phyloP scores from a whole-genome alignment of 2,888 invertebrate genomes.

The Phlogophora meticulosa region DNA sequence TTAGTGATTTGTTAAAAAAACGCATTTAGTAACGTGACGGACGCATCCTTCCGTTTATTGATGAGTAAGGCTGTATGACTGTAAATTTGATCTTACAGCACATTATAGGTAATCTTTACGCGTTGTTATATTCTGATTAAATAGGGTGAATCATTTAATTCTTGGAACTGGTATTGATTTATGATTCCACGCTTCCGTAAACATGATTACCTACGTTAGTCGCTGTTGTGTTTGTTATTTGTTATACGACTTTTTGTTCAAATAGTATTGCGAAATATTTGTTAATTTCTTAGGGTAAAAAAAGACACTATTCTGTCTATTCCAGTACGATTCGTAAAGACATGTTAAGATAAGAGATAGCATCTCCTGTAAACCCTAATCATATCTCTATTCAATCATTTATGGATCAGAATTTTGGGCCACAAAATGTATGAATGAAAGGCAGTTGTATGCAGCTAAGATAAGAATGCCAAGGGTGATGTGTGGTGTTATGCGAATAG shows the following conservation, averaged over 20 bases:
- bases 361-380: too few species aligned
- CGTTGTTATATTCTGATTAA: background rate
- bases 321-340: background rate
- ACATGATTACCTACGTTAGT: conserved; percentile 19
- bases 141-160: conserved; percentile 18
- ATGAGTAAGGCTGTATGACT: conserved; percentile 63
- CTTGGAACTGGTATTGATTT: conserved; percentile 21
- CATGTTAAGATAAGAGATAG: too few species aligned
- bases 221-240: background rate
- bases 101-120: background rate
- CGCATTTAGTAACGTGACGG: conserved; percentile 58
- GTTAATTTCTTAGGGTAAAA: conserved; percentile 9
- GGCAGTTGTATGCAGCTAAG: too few species aligned
- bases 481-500: too few species aligned
- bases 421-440: too few species aligned
- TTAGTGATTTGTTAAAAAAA: conserved; percentile 64
- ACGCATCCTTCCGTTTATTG: conserved; percentile 68
- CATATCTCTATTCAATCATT: too few species aligned
- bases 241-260: conserved; percentile 1
- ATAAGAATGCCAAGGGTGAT: too few species aligned
- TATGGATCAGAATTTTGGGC: too few species aligned
- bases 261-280: background rate
- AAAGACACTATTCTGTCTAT: background rate
- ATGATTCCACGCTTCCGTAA: conserved; percentile 35
- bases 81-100: conserved; percentile 21